phyloP scores from a whole-genome alignment of 2,113 vertebrate genomes.

The Ictidomys tridecemlineatus region DNA sequence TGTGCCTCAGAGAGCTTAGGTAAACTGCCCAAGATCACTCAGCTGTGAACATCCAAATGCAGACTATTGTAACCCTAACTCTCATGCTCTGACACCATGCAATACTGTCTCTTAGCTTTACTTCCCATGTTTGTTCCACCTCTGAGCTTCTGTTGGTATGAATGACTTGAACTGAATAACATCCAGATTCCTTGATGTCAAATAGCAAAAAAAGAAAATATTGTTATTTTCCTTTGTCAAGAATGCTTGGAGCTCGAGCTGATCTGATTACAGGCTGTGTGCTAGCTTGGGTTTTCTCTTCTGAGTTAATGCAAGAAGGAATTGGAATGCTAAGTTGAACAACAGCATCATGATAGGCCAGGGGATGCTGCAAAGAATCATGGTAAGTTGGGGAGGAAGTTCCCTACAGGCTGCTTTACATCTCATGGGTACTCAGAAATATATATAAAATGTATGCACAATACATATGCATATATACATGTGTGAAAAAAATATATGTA shows the following conservation, averaged over 20 bases:
- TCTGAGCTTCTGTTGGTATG: background rate
- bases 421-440: background rate
- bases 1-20: background rate
- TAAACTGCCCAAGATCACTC: background rate
- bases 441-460: too few relatives aligned
- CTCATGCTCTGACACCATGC: background rate
- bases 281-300: background rate
- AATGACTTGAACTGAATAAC: background rate
- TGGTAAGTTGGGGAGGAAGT: background rate
- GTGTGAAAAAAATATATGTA: too few relatives aligned
- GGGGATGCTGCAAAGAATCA: background rate
- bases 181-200: background rate
- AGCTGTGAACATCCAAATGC: background rate
- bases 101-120: background rate
- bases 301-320: background rate
- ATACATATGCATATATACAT: too few relatives aligned
- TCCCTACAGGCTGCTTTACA: background rate
- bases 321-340: background rate
- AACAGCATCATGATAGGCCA: background rate
- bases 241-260: background rate
- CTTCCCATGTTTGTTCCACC: background rate
- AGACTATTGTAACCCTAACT: background rate
- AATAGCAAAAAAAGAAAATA: background rate
- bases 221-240: background rate
- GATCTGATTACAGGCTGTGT: background rate